phyloP scores from a whole-genome alignment of 92 coral and sea anemone genomes.

The Anthopleura xanthogrammica region DNA sequence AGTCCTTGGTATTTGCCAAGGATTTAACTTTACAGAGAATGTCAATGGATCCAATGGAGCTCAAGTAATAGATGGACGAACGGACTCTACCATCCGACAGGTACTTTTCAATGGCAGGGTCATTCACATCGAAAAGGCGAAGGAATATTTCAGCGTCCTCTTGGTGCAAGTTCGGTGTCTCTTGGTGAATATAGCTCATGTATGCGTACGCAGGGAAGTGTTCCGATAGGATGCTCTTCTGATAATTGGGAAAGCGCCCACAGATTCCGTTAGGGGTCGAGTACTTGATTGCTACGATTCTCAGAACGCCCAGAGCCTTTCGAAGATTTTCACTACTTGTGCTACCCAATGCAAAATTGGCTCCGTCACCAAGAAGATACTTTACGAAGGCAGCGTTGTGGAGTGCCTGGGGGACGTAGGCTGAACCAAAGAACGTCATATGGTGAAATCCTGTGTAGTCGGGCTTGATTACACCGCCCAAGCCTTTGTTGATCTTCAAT shows the following conservation, averaged over 20 bases:
- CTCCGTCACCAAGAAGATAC: conserved; percentile 53
- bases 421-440: conserved; percentile 46
- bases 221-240: conserved; percentile 28
- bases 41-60: conserved; percentile 37
- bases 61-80: conserved; percentile 2
- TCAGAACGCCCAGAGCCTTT: conserved; percentile 50
- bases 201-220: conserved; percentile 53
- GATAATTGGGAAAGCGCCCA: conserved; percentile 44
- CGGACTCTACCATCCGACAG: conserved; percentile 5
- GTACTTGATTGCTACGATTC: conserved; percentile 57
- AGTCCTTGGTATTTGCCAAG: not conserved
- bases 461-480: conserved; percentile 81
- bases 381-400: conserved; percentile 18
- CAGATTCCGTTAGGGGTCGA: conserved; percentile 65
- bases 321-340: conserved; percentile 39
- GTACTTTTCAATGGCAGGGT: conserved; percentile 15
- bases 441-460: conserved; percentile 72
- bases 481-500: conserved; percentile 57
- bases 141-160: conserved; percentile 33
- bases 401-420: conserved; percentile 43
- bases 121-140: conserved; percentile 30
- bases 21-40: not conserved
- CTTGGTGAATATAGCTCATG: conserved; percentile 22
- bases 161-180: not conserved
- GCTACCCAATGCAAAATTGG: conserved; percentile 32